Evolutionary conservation across 2,113 vertebrate species (phyloP).

Genomic region (Thamnophis sirtalis): DNA sequence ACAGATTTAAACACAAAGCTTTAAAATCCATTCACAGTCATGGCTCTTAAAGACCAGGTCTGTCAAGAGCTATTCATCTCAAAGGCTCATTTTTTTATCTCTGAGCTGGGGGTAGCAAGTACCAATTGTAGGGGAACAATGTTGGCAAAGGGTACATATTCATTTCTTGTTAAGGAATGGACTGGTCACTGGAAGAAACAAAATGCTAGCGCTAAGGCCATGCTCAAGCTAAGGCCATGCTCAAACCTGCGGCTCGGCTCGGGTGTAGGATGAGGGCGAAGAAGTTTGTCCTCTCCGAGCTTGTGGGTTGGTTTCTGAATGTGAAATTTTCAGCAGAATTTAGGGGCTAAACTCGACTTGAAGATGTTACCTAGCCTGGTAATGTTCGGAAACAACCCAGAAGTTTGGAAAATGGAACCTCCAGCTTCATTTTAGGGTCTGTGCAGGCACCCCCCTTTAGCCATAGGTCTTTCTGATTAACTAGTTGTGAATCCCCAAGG

Average conservation of each 20-base stretch:
- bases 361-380: background rate
- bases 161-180: background rate
- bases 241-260: too few species aligned
- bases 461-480: background rate
- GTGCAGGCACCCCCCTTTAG: background rate
- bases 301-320: background rate
- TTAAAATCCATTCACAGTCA: background rate
- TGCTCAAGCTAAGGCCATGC: background rate
- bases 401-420: background rate
- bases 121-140: background rate
- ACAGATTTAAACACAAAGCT: background rate
- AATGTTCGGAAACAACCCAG: background rate
- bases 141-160: background rate
- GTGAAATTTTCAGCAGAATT: background rate
- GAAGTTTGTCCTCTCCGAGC: background rate
- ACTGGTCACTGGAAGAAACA: background rate
- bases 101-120: background rate
- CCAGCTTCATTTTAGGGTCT: background rate
- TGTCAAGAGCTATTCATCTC: background rate
- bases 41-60: background rate
- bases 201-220: background rate
- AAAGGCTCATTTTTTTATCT: background rate
- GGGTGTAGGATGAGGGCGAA: background rate
- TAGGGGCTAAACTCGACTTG: background rate
- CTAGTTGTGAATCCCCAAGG: too few species aligned